These are phyloP conservation scores for Lasiurus cinereus DNA, from an alignment of 2,113 vertebrate genomes.

Conservation along the genomic window DNA sequence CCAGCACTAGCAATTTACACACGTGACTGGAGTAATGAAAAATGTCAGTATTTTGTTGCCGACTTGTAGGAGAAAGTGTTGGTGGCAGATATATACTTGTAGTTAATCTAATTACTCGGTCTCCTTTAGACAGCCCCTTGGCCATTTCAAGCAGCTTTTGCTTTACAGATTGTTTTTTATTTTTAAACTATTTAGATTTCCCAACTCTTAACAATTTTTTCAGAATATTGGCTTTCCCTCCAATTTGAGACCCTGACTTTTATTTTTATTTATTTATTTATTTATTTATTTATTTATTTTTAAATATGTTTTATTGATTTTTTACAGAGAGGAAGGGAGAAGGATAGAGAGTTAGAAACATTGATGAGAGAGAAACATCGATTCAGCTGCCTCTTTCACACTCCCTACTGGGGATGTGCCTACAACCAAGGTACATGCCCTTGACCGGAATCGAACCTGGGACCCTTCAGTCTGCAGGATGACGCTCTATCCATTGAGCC, in stretches of 20 bases:
- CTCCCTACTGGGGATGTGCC: no score
- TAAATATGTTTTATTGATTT: no score
- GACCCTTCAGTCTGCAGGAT: no score
- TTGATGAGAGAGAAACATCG: no score
- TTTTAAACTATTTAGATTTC: constrained; percentile 4
- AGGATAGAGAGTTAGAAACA: no score
- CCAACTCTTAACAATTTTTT: neutral
- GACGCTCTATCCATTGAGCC: no score
- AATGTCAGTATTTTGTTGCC: neutral
- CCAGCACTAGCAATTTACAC: neutral
- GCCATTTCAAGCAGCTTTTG: neutral
- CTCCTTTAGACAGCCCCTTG: neutral
- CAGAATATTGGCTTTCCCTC: neutral
- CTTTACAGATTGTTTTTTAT: neutral
- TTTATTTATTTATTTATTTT: no score
- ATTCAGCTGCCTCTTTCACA: no score
- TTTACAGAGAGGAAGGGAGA: no score
- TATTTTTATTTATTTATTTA: no score
- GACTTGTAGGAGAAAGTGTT: neutral
- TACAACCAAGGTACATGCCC: no score
- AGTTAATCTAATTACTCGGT: neutral
- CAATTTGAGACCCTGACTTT: neutral
- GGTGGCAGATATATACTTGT: neutral
- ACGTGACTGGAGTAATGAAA: neutral
- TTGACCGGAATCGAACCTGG: no score